Conservation (phyloP, 92 coral and sea anemone species). For the Bergia puertoricense region DNA sequence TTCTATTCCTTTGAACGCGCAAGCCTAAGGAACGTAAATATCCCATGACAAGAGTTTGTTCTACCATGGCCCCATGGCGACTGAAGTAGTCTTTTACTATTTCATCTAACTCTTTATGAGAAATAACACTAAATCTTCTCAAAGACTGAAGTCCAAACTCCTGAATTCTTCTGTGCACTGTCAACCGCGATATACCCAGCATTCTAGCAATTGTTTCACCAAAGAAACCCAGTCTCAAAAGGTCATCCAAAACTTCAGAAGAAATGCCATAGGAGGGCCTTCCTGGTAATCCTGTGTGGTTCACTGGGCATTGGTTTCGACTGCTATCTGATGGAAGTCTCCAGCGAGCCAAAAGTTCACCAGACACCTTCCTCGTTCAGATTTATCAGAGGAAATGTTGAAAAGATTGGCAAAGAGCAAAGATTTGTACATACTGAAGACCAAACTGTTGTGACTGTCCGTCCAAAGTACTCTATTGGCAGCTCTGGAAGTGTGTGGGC, state of each 20-base stretch:
- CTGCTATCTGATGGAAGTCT: slow-evolving; percentile 22
- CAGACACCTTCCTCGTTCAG: no score
- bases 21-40: no score
- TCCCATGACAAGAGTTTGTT: background rate
- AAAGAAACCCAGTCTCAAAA: background rate
- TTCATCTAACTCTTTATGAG: background rate
- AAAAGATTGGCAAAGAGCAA: no score
- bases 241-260: slow-evolving; percentile 22
- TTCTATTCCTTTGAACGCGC: no score
- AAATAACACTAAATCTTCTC: background rate
- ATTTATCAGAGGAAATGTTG: no score
- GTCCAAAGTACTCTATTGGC: no score
- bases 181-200: background rate
- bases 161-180: background rate
- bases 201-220: background rate
- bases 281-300: slow-evolving; percentile 20
- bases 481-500: no score
- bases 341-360: background rate
- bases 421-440: no score
- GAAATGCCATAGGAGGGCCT: slow-evolving; percentile 14
- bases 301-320: slow-evolving; percentile 11
- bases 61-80: background rate
- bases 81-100: slow-evolving; percentile 1
- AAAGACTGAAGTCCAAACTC: background rate
- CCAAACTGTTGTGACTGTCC: no score